phyloP scores from a whole-genome alignment of 2,888 invertebrate species.

The Bembecia ichneumoniformis region DNA sequence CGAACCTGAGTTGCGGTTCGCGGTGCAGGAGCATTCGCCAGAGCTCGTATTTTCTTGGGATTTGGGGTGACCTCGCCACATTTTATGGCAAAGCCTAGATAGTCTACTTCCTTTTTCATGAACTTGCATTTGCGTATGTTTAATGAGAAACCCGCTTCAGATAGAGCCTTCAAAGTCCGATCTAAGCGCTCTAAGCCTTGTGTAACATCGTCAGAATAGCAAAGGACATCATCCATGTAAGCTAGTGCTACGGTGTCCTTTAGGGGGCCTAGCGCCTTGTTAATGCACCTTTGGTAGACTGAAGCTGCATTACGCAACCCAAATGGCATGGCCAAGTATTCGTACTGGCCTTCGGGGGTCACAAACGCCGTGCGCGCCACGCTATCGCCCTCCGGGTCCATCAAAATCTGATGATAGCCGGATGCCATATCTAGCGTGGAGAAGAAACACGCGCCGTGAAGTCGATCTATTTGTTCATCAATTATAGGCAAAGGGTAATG shows the following conservation, averaged over 20 bases:
- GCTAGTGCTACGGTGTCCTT: slow-evolving; percentile 5
- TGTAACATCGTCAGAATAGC: slow-evolving; percentile 5
- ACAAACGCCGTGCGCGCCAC: background rate
- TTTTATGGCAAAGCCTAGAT: too few species aligned
- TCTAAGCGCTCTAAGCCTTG: slow-evolving; percentile 8
- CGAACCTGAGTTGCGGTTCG: too few species aligned
- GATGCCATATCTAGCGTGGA: background rate
- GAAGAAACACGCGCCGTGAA: background rate
- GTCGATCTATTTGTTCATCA: background rate
- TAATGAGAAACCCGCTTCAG: too few species aligned
- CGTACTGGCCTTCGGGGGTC: background rate
- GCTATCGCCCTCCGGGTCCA: background rate
- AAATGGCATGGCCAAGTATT: too few species aligned
- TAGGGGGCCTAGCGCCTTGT: background rate
- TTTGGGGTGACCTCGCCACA: too few species aligned
- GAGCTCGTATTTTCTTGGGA: too few species aligned
- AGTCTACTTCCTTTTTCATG: too few species aligned
- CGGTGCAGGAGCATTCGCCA: too few species aligned
- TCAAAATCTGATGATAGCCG: background rate
- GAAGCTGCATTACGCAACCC: background rate
- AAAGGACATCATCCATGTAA: slow-evolving; percentile 15
- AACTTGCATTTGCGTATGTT: too few species aligned
- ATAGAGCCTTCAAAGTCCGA: too few species aligned
- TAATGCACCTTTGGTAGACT: background rate
- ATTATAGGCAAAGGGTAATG: background rate